Evolutionary conservation across 2,113 vertebrate genomes (phyloP).

Genomic region (Labrus mixtus): DNA sequence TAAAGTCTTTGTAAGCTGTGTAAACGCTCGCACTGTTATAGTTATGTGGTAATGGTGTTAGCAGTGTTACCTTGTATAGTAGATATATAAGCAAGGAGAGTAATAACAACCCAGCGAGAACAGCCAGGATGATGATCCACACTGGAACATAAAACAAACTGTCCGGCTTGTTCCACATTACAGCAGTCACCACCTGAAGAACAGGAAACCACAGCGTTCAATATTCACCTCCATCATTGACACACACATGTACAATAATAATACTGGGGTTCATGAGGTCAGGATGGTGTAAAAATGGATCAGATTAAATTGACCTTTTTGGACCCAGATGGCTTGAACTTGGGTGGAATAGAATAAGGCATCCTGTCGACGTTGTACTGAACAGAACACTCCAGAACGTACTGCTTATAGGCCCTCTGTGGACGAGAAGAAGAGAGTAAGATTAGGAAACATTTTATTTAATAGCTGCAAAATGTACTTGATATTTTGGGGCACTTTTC

Average conservation of each 20-base stretch:
- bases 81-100: slow-evolving; percentile 91
- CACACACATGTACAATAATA: no score
- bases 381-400: slow-evolving; percentile 86
- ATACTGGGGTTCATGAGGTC: no score
- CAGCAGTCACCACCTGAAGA: slow-evolving; percentile 83
- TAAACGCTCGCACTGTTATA: background rate
- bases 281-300: no score
- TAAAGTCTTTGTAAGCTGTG: no score
- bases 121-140: slow-evolving; percentile 92
- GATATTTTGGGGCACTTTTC: background rate
- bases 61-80: slow-evolving; percentile 89
- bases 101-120: slow-evolving; percentile 89
- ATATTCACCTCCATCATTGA: background rate
- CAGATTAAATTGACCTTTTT: slow-evolving; percentile 80
- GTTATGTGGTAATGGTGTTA: background rate
- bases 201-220: background rate
- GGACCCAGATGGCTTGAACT: slow-evolving; percentile 76
- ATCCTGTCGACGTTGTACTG: slow-evolving; percentile 85
- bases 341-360: slow-evolving; percentile 88
- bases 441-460: background rate
- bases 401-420: slow-evolving; percentile 84
- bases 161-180: slow-evolving; percentile 89
- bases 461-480: background rate
- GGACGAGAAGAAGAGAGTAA: background rate
- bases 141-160: slow-evolving; percentile 85